Evolutionary conservation across 2,797 vertebrate genomes (phyloP).

Genomic region (Platalea minor): DNA sequence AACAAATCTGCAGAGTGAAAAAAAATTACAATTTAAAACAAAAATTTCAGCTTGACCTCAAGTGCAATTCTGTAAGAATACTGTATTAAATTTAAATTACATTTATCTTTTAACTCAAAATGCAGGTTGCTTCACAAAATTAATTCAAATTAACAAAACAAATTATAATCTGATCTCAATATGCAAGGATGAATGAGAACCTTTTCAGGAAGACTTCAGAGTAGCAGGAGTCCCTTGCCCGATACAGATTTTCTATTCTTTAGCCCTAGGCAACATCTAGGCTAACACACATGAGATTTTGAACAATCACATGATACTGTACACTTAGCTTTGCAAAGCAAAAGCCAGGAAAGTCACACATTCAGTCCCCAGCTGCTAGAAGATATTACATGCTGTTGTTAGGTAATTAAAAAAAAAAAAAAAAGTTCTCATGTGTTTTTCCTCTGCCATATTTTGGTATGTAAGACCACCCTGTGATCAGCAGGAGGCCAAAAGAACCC

Average conservation of each 20-base stretch:
- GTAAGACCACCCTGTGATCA: background rate
- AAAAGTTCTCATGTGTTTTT: background rate
- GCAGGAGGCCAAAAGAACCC: background rate
- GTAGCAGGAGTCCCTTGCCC: background rate
- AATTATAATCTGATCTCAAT: background rate
- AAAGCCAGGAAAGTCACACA: background rate
- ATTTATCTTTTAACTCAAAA: background rate
- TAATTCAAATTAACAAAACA: background rate
- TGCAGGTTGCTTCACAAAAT: background rate
- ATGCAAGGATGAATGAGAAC: background rate
- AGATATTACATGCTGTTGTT: background rate
- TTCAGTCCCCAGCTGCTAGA: background rate
- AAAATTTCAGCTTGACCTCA: background rate
- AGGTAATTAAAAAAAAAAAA: background rate
- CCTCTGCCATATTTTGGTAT: background rate
- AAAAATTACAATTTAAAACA: background rate
- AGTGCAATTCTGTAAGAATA: background rate
- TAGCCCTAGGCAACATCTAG: background rate
- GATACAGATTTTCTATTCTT: background rate
- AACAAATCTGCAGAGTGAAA: background rate
- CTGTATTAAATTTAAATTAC: background rate
- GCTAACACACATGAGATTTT: background rate
- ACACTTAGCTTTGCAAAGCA: background rate
- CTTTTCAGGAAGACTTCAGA: background rate
- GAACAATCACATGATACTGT: background rate